These are phyloP conservation scores for Channallabes apus DNA, from an alignment of 2,797 vertebrate genomes.

Conservation along the genomic window DNA sequence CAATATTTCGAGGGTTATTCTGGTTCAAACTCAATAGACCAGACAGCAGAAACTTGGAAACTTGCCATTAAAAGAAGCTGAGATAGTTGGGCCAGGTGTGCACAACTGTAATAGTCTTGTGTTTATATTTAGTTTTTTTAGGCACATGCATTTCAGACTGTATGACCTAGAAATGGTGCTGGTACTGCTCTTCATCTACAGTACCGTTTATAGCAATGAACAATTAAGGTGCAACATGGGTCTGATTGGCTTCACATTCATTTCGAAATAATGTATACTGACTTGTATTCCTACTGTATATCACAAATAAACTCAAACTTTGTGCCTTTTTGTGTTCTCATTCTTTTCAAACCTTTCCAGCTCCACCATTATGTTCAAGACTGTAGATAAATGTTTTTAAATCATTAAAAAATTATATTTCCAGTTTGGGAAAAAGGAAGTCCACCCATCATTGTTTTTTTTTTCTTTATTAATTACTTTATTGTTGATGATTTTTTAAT, in stretches of 20 bases:
- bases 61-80: background rate
- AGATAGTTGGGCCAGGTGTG: background rate
- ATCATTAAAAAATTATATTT: background rate
- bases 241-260: background rate
- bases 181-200: background rate
- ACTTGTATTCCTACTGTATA: background rate
- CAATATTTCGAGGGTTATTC: background rate
- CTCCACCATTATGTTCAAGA: background rate
- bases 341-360: background rate
- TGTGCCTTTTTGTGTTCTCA: background rate
- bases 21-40: background rate
- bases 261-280: background rate
- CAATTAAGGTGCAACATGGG: background rate
- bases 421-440: background rate
- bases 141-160: background rate
- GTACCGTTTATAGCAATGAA: background rate
- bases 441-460: background rate
- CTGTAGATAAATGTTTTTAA: background rate
- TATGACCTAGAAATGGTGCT: background rate
- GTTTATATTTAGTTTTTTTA: conserved; percentile 6
- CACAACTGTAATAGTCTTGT: background rate
- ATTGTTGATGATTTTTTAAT: background rate
- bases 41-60: background rate
- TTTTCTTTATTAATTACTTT: background rate
- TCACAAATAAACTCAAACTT: background rate